Percentiles rank a stretch among this genome's conserved stretches.
Conservation (phyloP, 2,888 invertebrate species). For the Pharmacophagus antenor region DNA sequence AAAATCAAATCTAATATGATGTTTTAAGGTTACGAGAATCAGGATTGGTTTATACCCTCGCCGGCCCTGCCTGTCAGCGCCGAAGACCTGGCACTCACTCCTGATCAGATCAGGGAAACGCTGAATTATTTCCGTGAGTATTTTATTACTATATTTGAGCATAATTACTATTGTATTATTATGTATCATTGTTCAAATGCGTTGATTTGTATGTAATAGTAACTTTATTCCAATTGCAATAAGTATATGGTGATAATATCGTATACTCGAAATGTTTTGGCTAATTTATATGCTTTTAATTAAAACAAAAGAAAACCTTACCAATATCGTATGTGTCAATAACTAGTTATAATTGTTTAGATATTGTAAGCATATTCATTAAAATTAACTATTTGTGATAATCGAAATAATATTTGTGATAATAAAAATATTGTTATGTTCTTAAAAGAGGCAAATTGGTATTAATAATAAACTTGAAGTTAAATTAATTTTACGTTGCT, state of each 20-base stretch:
- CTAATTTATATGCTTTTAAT: background rate
- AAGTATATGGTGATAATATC: no score
- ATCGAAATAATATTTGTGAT: no score
- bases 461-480: no score
- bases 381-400: no score
- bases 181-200: background rate
- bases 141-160: slow-evolving; percentile 10
- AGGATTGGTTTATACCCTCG: slow-evolving; percentile 95
- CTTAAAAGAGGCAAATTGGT: no score
- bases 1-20: slow-evolving; percentile 15
- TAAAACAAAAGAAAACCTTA: background rate
- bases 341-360: no score
- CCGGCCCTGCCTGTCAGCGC: slow-evolving; percentile 89
- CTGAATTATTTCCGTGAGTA: slow-evolving; percentile 98
- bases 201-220: background rate
- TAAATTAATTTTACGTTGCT: no score
- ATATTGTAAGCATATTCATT: no score
- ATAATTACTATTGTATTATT: background rate
- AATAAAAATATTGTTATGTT: no score
- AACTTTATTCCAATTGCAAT: background rate
- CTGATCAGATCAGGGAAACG: slow-evolving; percentile 97
- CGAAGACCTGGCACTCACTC: slow-evolving; percentile 90
- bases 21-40: slow-evolving; percentile 91
- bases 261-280: background rate
- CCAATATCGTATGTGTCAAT: no score